A percentile compares a stretch with the other conserved stretches of the same genome.
Conservation (phyloP, 1,140 invertebrate genomes). For the Caenorhabditis remanei region DNA sequence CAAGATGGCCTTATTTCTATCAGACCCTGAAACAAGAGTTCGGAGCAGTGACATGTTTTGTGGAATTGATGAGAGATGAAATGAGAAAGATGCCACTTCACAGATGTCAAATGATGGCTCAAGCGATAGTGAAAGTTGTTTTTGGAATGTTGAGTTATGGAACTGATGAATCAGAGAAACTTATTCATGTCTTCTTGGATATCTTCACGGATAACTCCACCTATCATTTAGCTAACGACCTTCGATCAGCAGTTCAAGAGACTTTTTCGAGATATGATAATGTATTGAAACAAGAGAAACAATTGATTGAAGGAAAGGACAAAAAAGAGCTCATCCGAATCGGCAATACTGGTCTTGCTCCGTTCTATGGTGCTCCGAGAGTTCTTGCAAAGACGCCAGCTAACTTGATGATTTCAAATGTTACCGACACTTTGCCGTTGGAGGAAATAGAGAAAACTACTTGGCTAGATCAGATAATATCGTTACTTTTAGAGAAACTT, state of each 20-base stretch:
- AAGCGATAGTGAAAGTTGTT: constrained; percentile 23
- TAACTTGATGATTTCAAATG: background rate
- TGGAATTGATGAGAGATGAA: constrained; percentile 20
- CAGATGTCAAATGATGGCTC: constrained; percentile 46
- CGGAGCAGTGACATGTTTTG: background rate
- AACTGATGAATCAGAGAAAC: constrained; percentile 10
- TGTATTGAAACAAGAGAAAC: constrained; percentile 21
- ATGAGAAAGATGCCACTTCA: constrained; percentile 32
- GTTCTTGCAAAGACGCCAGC: background rate
- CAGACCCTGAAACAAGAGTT: constrained; percentile 6
- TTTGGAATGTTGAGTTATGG: constrained; percentile 4
- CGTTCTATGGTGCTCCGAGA: background rate
- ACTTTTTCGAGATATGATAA: constrained; percentile 30
- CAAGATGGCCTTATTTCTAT: background rate
- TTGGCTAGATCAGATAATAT: constrained; percentile 9
- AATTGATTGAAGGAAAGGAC: background rate
- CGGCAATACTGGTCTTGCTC: background rate
- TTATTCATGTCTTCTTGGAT: constrained; percentile 37
- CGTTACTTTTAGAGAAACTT: background rate
- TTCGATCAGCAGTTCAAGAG: constrained; percentile 35
- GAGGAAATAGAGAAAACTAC: background rate
- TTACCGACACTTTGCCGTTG: background rate
- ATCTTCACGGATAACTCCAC: constrained; percentile 32
- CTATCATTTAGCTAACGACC: constrained; percentile 20
- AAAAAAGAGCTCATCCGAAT: background rate